Conservation (phyloP, 2,888 invertebrate species). For the Drosophila leonis region DNA sequence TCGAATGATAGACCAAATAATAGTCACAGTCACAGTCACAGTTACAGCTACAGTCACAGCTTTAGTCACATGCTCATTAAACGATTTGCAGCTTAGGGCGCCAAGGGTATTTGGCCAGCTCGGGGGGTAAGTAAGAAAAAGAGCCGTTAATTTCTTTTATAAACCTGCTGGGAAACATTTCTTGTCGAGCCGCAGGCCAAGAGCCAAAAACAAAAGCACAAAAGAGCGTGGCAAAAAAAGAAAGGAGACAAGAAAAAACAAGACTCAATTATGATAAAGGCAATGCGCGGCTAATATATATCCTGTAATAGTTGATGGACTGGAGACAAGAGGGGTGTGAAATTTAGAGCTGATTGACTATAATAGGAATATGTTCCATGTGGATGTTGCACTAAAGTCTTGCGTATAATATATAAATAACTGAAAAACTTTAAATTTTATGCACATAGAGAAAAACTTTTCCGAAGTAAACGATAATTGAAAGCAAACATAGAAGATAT, state of each 20-base stretch:
- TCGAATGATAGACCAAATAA: neutral
- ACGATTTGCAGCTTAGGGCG: constrained; percentile 82
- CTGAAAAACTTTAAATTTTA: no score
- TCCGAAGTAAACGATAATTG: no score
- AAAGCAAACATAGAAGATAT: no score
- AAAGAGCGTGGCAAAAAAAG: constrained; percentile 16
- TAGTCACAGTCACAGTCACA: neutral
- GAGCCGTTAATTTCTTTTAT: constrained; percentile 86
- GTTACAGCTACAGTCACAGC: constrained; percentile 74
- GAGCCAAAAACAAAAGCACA: constrained; percentile 32
- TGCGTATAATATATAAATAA: no score
- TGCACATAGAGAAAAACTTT: no score
- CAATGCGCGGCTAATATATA: constrained; percentile 16
- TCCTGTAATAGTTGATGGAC: neutral
- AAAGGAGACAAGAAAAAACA: neutral
- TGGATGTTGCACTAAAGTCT: no score
- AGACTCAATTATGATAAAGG: neutral
- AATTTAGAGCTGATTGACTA: no score
- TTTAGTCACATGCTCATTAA: constrained; percentile 85
- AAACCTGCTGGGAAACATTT: constrained; percentile 86
- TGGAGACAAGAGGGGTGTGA: no score
- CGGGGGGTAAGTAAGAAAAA: constrained; percentile 57
- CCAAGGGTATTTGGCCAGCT: constrained; percentile 8
- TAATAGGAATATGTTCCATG: no score
- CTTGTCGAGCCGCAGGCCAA: constrained; percentile 45